Conservation (phyloP, 2,888 invertebrate genomes). For the Caenorhabditis zanzibari region DNA sequence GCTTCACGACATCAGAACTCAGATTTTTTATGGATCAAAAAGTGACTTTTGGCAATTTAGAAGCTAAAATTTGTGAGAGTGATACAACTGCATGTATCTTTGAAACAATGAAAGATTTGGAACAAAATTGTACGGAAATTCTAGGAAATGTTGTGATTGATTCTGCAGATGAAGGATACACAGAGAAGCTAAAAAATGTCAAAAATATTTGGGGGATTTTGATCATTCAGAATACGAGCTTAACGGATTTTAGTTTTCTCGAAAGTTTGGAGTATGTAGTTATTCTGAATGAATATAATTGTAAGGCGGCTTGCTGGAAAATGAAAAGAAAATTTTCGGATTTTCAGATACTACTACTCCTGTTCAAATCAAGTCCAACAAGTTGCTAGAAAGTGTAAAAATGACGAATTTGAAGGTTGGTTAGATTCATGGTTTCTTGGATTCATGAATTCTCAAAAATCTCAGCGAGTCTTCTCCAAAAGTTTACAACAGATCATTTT, state of each 20-base stretch:
- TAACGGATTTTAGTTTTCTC: conserved; percentile 24
- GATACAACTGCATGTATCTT: conserved; percentile 13
- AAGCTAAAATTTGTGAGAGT: conserved; percentile 35
- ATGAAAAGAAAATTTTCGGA: neutral
- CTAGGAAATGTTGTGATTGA: neutral
- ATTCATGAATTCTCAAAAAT: neutral
- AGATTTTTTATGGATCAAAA: conserved; percentile 28
- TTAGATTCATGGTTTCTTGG: no score
- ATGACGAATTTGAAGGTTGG: conserved; percentile 25
- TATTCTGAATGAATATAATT: no score
- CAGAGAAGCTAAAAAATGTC: conserved; percentile 21
- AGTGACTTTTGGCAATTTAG: neutral
- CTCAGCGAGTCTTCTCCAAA: conserved; percentile 28
- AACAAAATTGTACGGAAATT: conserved; percentile 4
- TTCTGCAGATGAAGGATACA: conserved; percentile 26
- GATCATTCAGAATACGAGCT: conserved; percentile 14
- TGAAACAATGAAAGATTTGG: conserved; percentile 13
- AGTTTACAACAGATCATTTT: conserved; percentile 18
- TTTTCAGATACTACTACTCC: conserved; percentile 6
- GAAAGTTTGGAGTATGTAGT: neutral
- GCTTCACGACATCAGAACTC: conserved; percentile 28
- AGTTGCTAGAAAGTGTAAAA: neutral
- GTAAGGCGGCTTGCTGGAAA: neutral
- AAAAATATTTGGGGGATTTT: conserved; percentile 23
- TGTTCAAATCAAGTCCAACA: neutral